A percentile compares a stretch with the other conserved stretches of the same genome.
Conservation (phyloP, 2,888 invertebrate genomes). For the Mylabris sibirica region DNA sequence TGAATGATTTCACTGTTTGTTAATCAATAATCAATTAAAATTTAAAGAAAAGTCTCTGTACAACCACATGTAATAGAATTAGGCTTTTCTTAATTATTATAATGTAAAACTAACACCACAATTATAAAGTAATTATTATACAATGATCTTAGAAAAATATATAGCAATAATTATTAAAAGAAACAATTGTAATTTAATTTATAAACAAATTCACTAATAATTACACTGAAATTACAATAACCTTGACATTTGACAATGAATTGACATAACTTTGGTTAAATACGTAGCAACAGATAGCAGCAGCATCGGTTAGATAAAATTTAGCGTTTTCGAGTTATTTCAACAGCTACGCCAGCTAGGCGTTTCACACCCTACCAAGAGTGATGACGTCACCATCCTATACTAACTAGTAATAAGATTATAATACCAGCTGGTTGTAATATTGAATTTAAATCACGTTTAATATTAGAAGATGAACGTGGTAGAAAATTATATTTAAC, state of each 20-base stretch:
- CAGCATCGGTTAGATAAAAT: neutral
- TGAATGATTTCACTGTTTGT: neutral
- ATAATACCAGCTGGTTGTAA: slow-evolving; percentile 50
- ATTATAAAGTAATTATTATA: neutral
- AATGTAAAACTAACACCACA: neutral
- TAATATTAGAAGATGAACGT: slow-evolving; percentile 78
- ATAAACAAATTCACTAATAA: neutral
- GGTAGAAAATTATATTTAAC: slow-evolving; percentile 79
- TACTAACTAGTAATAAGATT: slow-evolving; percentile 49
- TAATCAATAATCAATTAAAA: neutral
- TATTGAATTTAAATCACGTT: slow-evolving; percentile 53
- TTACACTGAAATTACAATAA: neutral
- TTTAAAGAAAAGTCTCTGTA: neutral
- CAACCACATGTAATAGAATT: neutral
- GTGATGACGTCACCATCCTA: no score
- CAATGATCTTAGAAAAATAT: neutral
- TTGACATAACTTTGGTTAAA: neutral
- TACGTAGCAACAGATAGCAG: neutral
- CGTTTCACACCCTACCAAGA: no score
- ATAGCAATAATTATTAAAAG: neutral
- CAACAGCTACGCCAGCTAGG: no score
- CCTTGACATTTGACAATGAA: slow-evolving; percentile 6
- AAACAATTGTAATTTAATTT: neutral
- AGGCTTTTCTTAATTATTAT: neutral
- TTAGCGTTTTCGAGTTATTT: neutral